Percentiles rank a stretch among this genome's conserved stretches.
phyloP scores from a whole-genome alignment of 2,797 vertebrate genomes.

The Erethizon dorsatum region DNA sequence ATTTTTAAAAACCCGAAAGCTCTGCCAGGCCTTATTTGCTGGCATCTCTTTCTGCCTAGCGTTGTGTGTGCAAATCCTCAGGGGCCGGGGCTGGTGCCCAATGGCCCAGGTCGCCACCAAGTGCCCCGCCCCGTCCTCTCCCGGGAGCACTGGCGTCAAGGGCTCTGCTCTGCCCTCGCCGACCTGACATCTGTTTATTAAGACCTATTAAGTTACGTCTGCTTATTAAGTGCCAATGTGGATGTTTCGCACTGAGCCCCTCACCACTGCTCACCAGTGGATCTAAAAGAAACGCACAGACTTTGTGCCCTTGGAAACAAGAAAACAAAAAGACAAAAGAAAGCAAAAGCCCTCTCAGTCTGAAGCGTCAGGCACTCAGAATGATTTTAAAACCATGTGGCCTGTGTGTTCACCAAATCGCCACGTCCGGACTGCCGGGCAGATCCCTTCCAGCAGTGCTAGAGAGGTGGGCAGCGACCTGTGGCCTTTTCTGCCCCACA shows the following conservation, averaged over 20 bases:
- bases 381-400: slow-evolving; percentile 76
- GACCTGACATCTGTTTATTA: neutral
- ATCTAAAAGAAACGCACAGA: slow-evolving; percentile 85
- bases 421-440: slow-evolving; percentile 6
- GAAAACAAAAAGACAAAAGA: slow-evolving; percentile 70
- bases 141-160: neutral
- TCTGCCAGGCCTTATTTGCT: neutral
- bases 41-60: fast-evolving
- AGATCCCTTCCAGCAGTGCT: neutral
- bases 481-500: neutral
- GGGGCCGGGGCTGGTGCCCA: fast-evolving
- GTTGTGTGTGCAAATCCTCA: neutral
- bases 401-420: slow-evolving; percentile 75
- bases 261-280: neutral
- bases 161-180: neutral
- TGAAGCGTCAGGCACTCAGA: slow-evolving; percentile 66
- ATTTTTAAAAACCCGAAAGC: neutral
- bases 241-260: neutral
- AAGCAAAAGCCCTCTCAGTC: slow-evolving; percentile 80
- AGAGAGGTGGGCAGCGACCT: neutral
- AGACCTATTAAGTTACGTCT: neutral
- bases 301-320: slow-evolving; percentile 45
- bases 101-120: neutral
- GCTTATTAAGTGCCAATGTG: too few relatives aligned
- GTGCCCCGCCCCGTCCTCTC: neutral